Base-by-base conservation (phyloP, 1,140 invertebrate species). In the Asbolus verrucosus region DNA sequence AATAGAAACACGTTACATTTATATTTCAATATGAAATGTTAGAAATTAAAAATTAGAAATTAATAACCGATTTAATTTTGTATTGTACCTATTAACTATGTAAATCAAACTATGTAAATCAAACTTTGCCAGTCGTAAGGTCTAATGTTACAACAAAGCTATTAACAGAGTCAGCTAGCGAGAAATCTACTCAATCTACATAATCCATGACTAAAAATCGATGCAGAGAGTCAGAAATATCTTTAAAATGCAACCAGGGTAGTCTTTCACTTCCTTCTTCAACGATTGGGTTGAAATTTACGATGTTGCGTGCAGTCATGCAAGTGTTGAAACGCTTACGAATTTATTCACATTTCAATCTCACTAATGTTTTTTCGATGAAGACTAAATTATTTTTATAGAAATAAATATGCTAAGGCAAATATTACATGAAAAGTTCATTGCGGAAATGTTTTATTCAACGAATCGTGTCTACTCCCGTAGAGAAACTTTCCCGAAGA, bases 381-480 rank as follows among this genome's bases (percentile, higher is more conserved):
- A n/a, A 8, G 33, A 6, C 33, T 11, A 36, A n/a, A 11, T 36
- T 6, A 36, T 2, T 36, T 2, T n/a, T n/a, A n/a, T 11, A 6
- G 33, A 11, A 36, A 36, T n/a, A 36, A 36, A 36, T 36, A 36
- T n/a, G 33, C 5, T 36, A 36, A 6, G 11, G 33, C 33, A 36
- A 36, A 36, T 36, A 36, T 36, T 36, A 36, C 33, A 5, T 2
- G 33, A 11, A n/a, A 11, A 36, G n/a, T 36, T 36, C 33, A 36
- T 36, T n/a, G 33, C 11, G 5, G 33, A 36, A 36, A 36, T 36
- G 33, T 36, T n/a, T 36, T 36, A 36, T 36, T 36, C 33, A 36
- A 36, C 33, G 33, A 36, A 36, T 36, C 33, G 33, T 11, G 33
- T 36, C 11, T 30, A 11, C 33, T 36, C 33, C 11, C 11, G 5